These are phyloP conservation scores for Trididemnum nubilum DNA, from an alignment of 23 tunicate species.

Conservation along the genomic window DNA sequence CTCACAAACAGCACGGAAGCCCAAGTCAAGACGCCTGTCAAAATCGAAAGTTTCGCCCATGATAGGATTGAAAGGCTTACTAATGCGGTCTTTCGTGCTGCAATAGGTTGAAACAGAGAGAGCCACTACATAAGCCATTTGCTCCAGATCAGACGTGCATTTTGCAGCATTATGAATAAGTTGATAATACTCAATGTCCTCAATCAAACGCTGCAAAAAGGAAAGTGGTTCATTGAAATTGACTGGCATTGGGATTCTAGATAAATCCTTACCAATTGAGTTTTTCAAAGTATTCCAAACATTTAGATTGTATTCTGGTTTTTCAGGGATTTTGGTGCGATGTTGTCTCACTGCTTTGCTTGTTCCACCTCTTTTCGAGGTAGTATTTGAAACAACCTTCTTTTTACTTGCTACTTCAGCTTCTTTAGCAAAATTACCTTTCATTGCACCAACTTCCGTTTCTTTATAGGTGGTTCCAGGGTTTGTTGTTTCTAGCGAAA, in stretches of 20 bases:
- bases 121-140: slow-evolving; percentile 91
- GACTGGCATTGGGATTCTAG: slow-evolving; percentile 98
- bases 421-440: not conserved
- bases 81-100: slow-evolving; percentile 62
- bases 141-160: slow-evolving; percentile 70
- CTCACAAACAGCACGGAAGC: slow-evolving; percentile 73
- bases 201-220: slow-evolving; percentile 79
- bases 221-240: slow-evolving; percentile 98
- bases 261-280: slow-evolving; percentile 88
- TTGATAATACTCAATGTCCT: slow-evolving; percentile 76
- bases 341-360: not conserved
- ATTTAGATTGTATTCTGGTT: slow-evolving; percentile 77
- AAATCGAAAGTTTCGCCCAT: slow-evolving; percentile 96
- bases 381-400: not conserved
- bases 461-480: not conserved
- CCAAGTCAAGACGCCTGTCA: slow-evolving; percentile 71
- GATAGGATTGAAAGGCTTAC: slow-evolving; percentile 96
- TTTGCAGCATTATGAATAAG: slow-evolving; percentile 70
- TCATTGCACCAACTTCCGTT: slow-evolving; percentile 1
- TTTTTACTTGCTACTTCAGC: not conserved
- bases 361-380: not conserved
- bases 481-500: slow-evolving; percentile 19
- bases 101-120: slow-evolving; percentile 87
- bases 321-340: slow-evolving; percentile 79
- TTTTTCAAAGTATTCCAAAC: slow-evolving; percentile 91